phyloP scores from a whole-genome alignment of 2,888 invertebrate genomes.

The Melieria crassipennis region DNA sequence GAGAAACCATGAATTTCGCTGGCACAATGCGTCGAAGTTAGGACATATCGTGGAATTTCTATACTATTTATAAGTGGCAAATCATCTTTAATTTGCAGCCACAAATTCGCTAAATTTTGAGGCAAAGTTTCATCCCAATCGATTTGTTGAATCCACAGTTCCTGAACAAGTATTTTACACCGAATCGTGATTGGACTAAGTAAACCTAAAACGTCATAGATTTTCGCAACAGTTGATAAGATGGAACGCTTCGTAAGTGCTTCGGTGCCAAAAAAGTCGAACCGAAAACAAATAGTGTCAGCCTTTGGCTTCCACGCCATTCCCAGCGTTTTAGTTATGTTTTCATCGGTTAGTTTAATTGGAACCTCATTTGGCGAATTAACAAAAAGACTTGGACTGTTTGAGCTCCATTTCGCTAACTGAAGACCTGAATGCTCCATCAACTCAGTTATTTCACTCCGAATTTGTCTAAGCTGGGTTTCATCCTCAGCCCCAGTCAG shows the following conservation, averaged over 20 bases:
- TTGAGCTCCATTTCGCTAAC: neutral
- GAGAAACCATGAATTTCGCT: too few species aligned
- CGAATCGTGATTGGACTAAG: conserved; percentile 9
- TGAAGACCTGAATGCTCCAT: neutral
- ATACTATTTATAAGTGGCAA: too few species aligned
- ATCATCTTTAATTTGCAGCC: too few species aligned
- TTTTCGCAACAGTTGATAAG: neutral
- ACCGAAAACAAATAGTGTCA: conserved; percentile 10
- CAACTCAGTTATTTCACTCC: neutral
- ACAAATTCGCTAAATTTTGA: too few species aligned
- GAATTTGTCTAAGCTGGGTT: neutral
- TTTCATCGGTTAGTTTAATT: neutral
- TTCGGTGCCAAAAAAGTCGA: neutral
- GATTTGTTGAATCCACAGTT: conserved; percentile 9
- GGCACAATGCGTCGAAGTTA: too few species aligned
- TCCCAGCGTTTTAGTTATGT: conserved; percentile 6
- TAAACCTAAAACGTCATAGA: neutral
- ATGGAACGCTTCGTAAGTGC: neutral
- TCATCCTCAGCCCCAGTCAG: conserved; percentile 5
- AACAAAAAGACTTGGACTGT: neutral
- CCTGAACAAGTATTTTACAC: conserved; percentile 13
- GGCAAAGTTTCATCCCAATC: conserved; percentile 7
- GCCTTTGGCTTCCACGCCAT: conserved; percentile 10
- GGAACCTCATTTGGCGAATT: neutral
- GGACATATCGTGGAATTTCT: too few species aligned